Percentiles rank a stretch among this genome's conserved stretches.
Conservation (phyloP, 2,888 invertebrate genomes). For the Cryptops parisi region DNA sequence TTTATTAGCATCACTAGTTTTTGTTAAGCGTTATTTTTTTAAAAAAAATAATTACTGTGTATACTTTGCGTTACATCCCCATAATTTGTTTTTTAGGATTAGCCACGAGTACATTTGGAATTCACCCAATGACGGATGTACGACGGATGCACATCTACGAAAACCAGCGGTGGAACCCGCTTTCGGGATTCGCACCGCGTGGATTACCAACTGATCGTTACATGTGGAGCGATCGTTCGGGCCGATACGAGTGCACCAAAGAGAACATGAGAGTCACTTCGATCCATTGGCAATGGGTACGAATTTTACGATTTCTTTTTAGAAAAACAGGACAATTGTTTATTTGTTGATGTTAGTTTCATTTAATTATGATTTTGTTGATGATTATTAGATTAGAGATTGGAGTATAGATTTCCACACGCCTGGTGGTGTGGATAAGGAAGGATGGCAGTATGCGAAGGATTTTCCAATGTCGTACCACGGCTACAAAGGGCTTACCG, state of each 20-base stretch:
- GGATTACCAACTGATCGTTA: slow-evolving; percentile 61
- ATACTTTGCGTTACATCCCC: not conserved
- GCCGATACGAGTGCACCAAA: slow-evolving; percentile 64
- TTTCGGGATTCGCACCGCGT: slow-evolving; percentile 72
- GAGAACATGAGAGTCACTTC: slow-evolving; percentile 74
- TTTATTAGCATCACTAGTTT: too few relatives aligned
- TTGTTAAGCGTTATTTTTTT: slow-evolving; percentile 4
- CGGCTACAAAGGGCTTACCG: slow-evolving; percentile 68
- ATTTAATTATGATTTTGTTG: too few relatives aligned
- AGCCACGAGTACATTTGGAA: slow-evolving; percentile 39
- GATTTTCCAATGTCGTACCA: slow-evolving; percentile 82
- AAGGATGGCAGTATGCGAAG: slow-evolving; percentile 91
- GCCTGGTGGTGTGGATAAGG: slow-evolving; percentile 73
- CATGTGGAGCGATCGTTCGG: slow-evolving; percentile 83
- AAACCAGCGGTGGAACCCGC: slow-evolving; percentile 88
- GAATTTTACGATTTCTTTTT: slow-evolving; percentile 15
- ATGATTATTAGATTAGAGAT: slow-evolving; percentile 48
- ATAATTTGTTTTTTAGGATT: too few relatives aligned
- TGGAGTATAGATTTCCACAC: slow-evolving; percentile 87
- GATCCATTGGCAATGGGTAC: slow-evolving; percentile 78
- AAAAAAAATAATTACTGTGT: not conserved
- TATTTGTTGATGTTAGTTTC: too few relatives aligned
- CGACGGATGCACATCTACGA: slow-evolving; percentile 81
- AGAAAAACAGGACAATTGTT: too few relatives aligned
- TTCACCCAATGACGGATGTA: slow-evolving; percentile 65